A percentile compares a stretch with the other conserved stretches of the same genome.
These are phyloP conservation scores for Onthophagus sagittarius DNA, from an alignment of 2,888 invertebrate genomes.

Conservation along the genomic window DNA sequence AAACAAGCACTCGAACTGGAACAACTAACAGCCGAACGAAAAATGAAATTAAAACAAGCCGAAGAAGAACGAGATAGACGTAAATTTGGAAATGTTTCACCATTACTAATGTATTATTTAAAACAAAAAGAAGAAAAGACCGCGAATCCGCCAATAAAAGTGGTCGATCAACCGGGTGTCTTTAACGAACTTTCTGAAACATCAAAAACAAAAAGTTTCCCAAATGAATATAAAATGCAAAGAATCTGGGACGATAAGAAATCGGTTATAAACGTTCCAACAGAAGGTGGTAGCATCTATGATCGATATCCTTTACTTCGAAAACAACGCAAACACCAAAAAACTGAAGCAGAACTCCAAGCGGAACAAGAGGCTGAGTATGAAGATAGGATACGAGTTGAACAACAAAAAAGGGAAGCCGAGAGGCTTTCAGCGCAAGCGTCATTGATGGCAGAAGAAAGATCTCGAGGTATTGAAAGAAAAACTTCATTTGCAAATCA, in stretches of 20 bases:
- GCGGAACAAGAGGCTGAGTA: neutral
- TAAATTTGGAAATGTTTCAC: neutral
- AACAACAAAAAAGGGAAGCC: neutral
- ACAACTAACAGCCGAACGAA: neutral
- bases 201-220: neutral
- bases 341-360: neutral
- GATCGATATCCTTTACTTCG: constrained; percentile 6
- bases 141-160: neutral
- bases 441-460: neutral
- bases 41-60: neutral
- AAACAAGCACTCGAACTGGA: neutral
- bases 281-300: constrained; percentile 6
- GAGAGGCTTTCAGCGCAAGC: neutral
- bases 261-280: neutral
- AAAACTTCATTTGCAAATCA: neutral
- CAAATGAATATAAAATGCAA: neutral
- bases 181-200: neutral
- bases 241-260: neutral
- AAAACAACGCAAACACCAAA: neutral
- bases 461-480: neutral
- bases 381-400: neutral
- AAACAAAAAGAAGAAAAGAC: neutral
- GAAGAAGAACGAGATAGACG: neutral
- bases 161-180: neutral
- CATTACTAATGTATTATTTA: constrained; percentile 1